phyloP scores from a whole-genome alignment of 2,113 vertebrate genomes.

The Lucifuga dentata region DNA sequence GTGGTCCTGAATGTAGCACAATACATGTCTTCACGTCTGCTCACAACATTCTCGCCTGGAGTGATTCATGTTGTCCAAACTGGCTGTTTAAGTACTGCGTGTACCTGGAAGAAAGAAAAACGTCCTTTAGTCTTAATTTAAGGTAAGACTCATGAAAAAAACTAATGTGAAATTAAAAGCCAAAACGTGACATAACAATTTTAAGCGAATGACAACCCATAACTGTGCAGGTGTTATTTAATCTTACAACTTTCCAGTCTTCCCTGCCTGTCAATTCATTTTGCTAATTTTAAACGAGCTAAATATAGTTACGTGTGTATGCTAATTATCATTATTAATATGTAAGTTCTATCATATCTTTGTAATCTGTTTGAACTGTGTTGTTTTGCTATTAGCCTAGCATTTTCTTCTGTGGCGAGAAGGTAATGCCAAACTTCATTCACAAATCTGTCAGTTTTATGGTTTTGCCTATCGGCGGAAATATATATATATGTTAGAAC shows the following conservation, averaged over 20 bases:
- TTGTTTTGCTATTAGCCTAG: slow-evolving; percentile 37
- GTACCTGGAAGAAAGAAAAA: not conserved
- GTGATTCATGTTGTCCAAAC: slow-evolving; percentile 13
- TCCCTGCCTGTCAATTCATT: not conserved
- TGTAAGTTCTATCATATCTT: no score
- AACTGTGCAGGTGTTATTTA: not conserved
- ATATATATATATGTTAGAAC: no score
- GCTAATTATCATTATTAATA: no score
- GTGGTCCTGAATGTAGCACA: slow-evolving; percentile 14
- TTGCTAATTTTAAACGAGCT: no score
- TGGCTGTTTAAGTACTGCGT: not conserved
- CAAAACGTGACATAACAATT: not conserved
- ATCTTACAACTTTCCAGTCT: not conserved
- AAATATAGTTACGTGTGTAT: no score
- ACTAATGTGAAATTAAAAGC: not conserved
- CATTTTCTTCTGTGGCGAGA: not conserved
- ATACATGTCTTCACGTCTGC: slow-evolving; percentile 17
- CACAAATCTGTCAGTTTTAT: slow-evolving; percentile 3
- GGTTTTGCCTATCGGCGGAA: no score
- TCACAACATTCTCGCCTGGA: slow-evolving; percentile 23
- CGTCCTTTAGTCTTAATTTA: not conserved
- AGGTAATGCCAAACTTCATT: not conserved
- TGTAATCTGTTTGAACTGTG: no score
- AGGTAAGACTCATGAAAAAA: slow-evolving; percentile 42
- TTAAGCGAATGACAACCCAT: not conserved